Percentiles rank a stretch among this genome's conserved stretches.
phyloP scores from a whole-genome alignment of 92 coral and sea anemone species.

The Montipora capitata region DNA sequence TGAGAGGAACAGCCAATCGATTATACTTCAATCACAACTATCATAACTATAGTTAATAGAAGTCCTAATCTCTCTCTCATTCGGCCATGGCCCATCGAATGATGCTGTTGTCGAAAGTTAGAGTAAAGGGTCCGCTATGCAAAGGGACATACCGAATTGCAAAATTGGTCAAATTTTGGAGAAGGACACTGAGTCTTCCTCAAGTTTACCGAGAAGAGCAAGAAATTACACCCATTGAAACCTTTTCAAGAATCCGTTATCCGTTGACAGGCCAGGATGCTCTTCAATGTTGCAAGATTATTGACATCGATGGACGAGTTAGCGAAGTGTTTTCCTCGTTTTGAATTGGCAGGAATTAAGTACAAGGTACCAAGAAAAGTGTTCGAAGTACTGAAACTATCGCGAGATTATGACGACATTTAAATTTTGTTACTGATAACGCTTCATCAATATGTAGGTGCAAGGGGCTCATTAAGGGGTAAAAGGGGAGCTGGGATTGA shows the following conservation, averaged over 20 bases:
- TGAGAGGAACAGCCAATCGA: too few species aligned
- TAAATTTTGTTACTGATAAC: too few species aligned
- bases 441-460: too few species aligned
- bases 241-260: constrained; percentile 39
- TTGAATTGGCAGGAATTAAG: constrained; percentile 86
- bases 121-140: too few species aligned
- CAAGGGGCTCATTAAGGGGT: too few species aligned
- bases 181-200: constrained; percentile 9
- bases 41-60: too few species aligned
- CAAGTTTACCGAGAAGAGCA: not conserved
- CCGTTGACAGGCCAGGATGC: constrained; percentile 69
- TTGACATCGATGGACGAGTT: constrained; percentile 73
- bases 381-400: constrained; percentile 67
- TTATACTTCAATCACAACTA: too few species aligned
- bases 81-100: too few species aligned
- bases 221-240: constrained; percentile 70
- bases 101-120: too few species aligned
- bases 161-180: constrained; percentile 69
- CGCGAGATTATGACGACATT: constrained; percentile 66
- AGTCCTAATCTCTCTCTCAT: too few species aligned
- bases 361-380: constrained; percentile 85
- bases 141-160: too few species aligned
- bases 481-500: too few species aligned
- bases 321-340: constrained; percentile 77
- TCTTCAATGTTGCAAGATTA: constrained; percentile 66